Evolutionary conservation across 1,140 invertebrate genomes (phyloP), one percentile per base, ranked within the genome.

Genomic region (Megalonaias nervosa): DNA sequence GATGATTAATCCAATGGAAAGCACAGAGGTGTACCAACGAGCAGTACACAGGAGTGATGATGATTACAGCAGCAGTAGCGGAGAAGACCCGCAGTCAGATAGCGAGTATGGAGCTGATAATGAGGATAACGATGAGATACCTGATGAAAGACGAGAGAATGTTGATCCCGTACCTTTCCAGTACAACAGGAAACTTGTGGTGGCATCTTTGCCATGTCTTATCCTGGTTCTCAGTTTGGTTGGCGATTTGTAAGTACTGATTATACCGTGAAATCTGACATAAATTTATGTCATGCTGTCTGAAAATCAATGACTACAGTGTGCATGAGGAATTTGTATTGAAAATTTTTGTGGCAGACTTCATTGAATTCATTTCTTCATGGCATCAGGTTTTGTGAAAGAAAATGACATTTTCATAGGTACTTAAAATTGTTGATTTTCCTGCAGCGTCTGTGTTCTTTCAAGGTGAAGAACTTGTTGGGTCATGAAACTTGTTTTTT

Each of bases 141-240:
- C 75, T 21, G 76, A 78, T 69, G 70, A 77, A 11, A 56, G 71
- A 5, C 38, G 13, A 2, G 38, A 57, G 9, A 21, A 62, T 19
- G 68, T 60, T 57, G 76, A 78, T 31, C 76, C 76, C 31, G 76
- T 71, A 61, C 67, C 57, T 14, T 78, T 78, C 57, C 61, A 66
- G 56, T 74, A 78, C 60, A 78, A 78, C 66, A 65, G 59, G 57
- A 78, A 78, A 58, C 73, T 78, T 71, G 59, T 78, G 1, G 67
- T 78, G 19, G 76, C 74, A 5, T 74, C 76, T 0, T 58, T 78
- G 31, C 76, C 76, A 62, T 78, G 71, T 73, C 66, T 71, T 9
- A 21, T 78, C 12, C 73, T 78, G 76, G 70, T 78, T 5, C 60
- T 78, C 66, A 78, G 71, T n/a, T 59, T 78, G 59, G 76, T 78